Conservation (phyloP, 2,888 invertebrate species). For the Polylopha cassiicola region DNA sequence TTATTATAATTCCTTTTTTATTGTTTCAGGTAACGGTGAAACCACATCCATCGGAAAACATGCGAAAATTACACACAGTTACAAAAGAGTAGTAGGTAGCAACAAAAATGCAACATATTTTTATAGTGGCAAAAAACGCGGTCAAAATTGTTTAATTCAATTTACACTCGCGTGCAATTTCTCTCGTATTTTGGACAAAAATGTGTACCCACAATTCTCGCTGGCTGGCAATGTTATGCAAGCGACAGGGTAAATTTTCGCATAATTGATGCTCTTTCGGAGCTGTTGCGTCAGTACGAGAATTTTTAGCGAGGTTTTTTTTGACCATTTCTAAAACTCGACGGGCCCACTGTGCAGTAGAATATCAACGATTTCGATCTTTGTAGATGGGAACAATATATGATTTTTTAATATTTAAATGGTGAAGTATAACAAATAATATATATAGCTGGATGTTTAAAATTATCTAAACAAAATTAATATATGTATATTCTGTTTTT, state of each 20-base stretch:
- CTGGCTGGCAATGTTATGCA: too few relatives aligned
- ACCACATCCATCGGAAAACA: not conserved
- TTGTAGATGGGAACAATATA: too few relatives aligned
- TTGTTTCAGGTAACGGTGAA: slow-evolving; percentile 18
- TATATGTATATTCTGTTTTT: too few relatives aligned
- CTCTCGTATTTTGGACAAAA: slow-evolving; percentile 22
- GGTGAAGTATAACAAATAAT: too few relatives aligned
- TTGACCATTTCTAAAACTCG: too few relatives aligned
- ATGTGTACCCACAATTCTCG: not conserved
- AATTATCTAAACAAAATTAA: too few relatives aligned
- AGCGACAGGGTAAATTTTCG: slow-evolving; percentile 23
- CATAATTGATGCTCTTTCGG: slow-evolving; percentile 24
- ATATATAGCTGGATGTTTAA: too few relatives aligned
- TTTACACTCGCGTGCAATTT: slow-evolving; percentile 21
- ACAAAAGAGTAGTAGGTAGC: not conserved
- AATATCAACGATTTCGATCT: slow-evolving; percentile 39
- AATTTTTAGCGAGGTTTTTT: slow-evolving; percentile 12
- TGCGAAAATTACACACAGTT: not conserved
- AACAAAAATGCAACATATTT: not conserved
- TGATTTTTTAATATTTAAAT: too few relatives aligned
- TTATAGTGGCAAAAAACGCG: slow-evolving; percentile 19
- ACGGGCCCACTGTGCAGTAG: slow-evolving; percentile 29
- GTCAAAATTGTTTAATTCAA: slow-evolving; percentile 31
- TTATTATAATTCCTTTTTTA: slow-evolving; percentile 2
- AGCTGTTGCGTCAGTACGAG: slow-evolving; percentile 14